Evolutionary conservation across 2,797 vertebrate genomes (phyloP).

Genomic region (Streptopelia turtur): DNA sequence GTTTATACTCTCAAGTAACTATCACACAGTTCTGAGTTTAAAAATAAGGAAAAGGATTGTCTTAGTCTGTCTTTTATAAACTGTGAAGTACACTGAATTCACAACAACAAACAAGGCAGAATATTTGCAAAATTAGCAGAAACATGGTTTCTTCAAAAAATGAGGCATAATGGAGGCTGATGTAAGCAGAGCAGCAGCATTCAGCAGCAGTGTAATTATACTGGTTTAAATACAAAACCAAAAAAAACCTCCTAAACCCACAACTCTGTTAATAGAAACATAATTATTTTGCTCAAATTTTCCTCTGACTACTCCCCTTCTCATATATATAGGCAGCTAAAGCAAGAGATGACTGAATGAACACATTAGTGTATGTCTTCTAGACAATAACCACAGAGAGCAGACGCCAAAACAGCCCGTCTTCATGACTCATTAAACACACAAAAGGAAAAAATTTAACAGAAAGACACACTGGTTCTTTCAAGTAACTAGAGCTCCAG

Average conservation of each 20-base stretch:
- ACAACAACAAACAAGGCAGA: background rate
- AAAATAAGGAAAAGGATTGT: slow-evolving; percentile 1
- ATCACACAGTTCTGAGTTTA: background rate
- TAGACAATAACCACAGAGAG: slow-evolving; percentile 38
- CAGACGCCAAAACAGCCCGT: background rate
- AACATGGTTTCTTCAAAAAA: background rate
- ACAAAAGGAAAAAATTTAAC: background rate
- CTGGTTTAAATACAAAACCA: background rate
- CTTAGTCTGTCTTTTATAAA: slow-evolving; percentile 1
- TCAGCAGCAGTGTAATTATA: fast-evolving
- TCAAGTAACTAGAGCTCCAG: background rate
- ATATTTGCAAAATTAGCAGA: background rate
- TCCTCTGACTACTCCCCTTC: background rate
- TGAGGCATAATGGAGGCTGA: background rate
- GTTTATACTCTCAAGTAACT: background rate
- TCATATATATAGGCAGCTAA: slow-evolving; percentile 12
- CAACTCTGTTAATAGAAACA: background rate
- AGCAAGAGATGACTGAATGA: slow-evolving; percentile 23
- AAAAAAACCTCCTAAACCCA: background rate
- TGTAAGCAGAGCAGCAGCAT: background rate
- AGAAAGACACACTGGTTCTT: background rate
- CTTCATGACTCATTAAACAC: slow-evolving; percentile 28
- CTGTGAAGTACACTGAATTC: background rate
- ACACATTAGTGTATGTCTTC: slow-evolving; percentile 4
- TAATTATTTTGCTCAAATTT: slow-evolving; percentile 48